Conservation (phyloP, 23 tunicate genomes). For the Ciona savignyi region DNA sequence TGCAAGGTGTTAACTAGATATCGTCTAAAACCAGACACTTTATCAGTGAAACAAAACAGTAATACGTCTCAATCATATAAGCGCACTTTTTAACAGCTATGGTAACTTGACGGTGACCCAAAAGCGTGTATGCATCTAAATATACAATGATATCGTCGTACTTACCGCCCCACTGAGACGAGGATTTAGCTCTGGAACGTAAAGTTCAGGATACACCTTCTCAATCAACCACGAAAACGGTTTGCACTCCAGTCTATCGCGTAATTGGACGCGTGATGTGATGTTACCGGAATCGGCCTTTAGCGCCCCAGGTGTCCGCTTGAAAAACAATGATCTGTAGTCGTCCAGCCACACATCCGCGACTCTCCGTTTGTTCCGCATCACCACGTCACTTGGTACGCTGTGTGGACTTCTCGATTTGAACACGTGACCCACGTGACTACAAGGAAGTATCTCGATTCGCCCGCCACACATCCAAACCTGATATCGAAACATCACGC, state of each 20-base stretch:
- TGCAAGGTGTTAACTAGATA: too few species aligned
- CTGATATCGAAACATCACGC: constrained; percentile 10
- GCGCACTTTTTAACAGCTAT: too few species aligned
- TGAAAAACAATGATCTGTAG: constrained; percentile 54
- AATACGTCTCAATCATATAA: too few species aligned
- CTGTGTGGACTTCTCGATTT: constrained; percentile 40
- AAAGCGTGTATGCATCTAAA: too few species aligned
- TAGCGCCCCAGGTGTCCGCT: constrained; percentile 53
- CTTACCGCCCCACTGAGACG: constrained; percentile 80
- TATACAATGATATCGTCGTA: neutral
- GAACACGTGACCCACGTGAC: constrained; percentile 99
- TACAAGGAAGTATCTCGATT: constrained; percentile 91
- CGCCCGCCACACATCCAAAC: constrained; percentile 96
- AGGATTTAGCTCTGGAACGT: constrained; percentile 83
- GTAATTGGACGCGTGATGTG: constrained; percentile 31
- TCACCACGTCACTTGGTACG: constrained; percentile 31
- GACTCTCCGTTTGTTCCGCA: constrained; percentile 70
- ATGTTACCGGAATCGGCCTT: constrained; percentile 61
- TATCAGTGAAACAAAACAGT: too few species aligned
- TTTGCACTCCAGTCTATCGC: constrained; percentile 53
- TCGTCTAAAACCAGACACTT: too few species aligned
- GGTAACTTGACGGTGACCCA: too few species aligned
- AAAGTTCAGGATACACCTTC: constrained; percentile 70
- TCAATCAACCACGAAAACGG: constrained; percentile 79
- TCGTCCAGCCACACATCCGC: constrained; percentile 95